phyloP scores from a whole-genome alignment of 2,113 vertebrate genomes.

The Panurus biarmicus region DNA sequence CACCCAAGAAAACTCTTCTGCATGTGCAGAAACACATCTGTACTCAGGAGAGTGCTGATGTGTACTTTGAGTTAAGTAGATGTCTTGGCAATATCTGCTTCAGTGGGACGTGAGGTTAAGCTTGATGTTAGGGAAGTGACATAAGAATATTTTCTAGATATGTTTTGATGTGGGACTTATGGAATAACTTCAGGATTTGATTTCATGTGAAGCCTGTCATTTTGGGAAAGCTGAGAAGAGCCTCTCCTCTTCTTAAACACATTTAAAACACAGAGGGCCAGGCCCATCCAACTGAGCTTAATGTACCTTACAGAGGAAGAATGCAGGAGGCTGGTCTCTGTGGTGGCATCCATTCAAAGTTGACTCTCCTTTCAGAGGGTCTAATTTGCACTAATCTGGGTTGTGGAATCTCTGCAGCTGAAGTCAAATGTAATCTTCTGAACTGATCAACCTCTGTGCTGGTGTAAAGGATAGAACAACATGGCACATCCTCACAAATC shows the following conservation, averaged over 20 bases:
- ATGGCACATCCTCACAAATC: not conserved
- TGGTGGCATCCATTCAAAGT: not conserved
- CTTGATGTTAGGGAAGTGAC: not conserved
- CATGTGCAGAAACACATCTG: not conserved
- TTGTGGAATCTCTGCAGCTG: not conserved
- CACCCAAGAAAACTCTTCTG: not conserved
- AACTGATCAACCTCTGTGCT: not conserved
- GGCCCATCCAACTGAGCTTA: not conserved
- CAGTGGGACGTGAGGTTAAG: not conserved
- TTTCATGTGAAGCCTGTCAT: not conserved
- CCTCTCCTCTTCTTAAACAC: not conserved
- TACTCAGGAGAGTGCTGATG: not conserved
- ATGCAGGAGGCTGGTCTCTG: not conserved
- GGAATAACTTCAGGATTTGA: not conserved
- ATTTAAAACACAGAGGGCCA: not conserved
- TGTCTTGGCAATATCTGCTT: not conserved
- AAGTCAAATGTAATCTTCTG: not conserved
- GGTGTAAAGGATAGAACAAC: not conserved
- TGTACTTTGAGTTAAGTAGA: not conserved
- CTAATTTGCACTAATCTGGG: not conserved
- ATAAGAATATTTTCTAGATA: not conserved
- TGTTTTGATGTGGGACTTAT: not conserved
- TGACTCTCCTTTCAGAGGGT: not conserved
- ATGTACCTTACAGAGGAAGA: not conserved
- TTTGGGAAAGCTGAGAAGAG: not conserved